A percentile compares a stretch with the other conserved stretches of the same genome.
phyloP scores from a whole-genome alignment of 2,888 invertebrate genomes.

The Argyra leucocephala region DNA sequence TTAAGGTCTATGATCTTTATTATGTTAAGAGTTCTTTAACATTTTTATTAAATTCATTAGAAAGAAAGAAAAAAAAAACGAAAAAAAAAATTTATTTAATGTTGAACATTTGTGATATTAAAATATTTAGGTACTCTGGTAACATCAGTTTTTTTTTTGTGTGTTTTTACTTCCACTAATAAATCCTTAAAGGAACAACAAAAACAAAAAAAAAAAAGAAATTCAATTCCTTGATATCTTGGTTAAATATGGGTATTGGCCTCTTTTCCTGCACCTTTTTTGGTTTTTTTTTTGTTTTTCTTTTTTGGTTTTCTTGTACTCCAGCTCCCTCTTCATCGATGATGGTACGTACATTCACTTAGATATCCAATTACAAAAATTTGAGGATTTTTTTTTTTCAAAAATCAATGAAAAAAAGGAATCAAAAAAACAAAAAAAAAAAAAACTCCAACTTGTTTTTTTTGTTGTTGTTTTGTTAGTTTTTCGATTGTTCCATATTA shows the following conservation, averaged over 20 bases:
- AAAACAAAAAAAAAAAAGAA: neutral
- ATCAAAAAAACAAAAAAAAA: neutral
- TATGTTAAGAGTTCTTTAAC: neutral
- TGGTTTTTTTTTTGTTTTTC: neutral
- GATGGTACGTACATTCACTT: neutral
- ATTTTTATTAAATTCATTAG: too few relatives aligned
- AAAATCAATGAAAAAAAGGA: neutral
- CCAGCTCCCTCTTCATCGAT: neutral
- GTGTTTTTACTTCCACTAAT: too few relatives aligned
- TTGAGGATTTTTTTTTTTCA: neutral
- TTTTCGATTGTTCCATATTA: too few relatives aligned
- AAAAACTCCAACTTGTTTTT: neutral
- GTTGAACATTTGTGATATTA: too few relatives aligned
- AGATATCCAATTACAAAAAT: neutral
- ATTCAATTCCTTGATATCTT: neutral
- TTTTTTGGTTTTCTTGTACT: neutral
- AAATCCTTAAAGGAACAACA: neutral
- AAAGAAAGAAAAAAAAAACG: too few relatives aligned
- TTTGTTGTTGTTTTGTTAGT: neutral
- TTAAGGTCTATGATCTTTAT: conserved; percentile 6
- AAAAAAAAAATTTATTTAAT: too few relatives aligned
- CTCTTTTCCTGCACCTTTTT: conserved; percentile 3
- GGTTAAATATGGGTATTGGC: neutral
- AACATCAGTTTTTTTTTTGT: too few relatives aligned
- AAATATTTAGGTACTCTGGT: too few relatives aligned